Base-by-base conservation (phyloP, 2,888 invertebrate species). In the Tridacna crocea region DNA sequence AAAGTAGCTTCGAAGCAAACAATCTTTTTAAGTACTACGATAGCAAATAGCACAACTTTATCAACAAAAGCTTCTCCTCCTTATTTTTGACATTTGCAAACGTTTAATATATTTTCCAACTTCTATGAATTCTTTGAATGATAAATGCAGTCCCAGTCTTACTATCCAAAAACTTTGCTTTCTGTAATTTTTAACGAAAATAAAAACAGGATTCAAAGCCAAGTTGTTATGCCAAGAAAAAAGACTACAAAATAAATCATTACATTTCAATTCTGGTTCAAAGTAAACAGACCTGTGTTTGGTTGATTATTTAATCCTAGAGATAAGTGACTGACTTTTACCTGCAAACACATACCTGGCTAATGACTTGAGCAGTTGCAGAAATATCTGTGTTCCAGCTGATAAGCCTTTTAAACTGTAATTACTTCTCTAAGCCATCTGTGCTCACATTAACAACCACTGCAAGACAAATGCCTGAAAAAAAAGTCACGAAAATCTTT, bases 301-400 rank as follows among this genome's bases (percentile, higher is more conserved):
- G 24, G 46, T 46, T 36, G 66, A 66, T 66, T 36, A 66, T 19
- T 70, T 70, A 51, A 70, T 70, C 70, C n/a, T 15, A 26, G 51
- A 51, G 70, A 70, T 70, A 51, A 70, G 48, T 12, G 22, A 70
- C 22, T 70, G 70, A 48, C 70, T 70, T 66, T 66, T 70, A 70
- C 70, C 70, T 70, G 70, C 24, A 70, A 22, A 24, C 19, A 12
- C 46, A 22, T n/a, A 27, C 68, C 70, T 47, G 47, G 70, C 19
- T 70, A 70, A 70, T 70, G 70, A 70, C 17, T 70, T 70, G 47
- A 70, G 51, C 70, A 70, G 70, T 70, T 70, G 70, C 70, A 70
- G 70, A n/a, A 51, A 19, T 70, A 70, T 70, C 70, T 51, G 24
- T 48, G 22, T 51, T 51, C 15, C 19, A 51, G 46, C 70, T 70